Evolutionary conservation across 1,140 invertebrate species (phyloP).

Genomic region (Drosophila pectinifera): DNA sequence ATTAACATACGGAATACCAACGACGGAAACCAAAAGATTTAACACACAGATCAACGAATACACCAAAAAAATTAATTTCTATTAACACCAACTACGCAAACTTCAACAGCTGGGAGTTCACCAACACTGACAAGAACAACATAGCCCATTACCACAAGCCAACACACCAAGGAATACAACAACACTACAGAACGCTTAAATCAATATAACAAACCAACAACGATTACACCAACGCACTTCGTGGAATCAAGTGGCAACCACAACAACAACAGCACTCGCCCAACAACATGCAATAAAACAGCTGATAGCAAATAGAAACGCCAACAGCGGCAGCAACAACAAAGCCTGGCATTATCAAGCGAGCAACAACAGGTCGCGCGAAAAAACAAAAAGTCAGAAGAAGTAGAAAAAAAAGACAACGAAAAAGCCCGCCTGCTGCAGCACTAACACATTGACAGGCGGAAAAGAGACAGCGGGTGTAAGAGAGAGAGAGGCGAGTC

Average conservation of each 20-base stretch:
- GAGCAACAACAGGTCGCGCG: slow-evolving; percentile 77
- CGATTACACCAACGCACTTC: slow-evolving; percentile 6
- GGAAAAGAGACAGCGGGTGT: slow-evolving; percentile 19
- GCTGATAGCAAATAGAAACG: slow-evolving; percentile 74
- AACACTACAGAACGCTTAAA: neutral
- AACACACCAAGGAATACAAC: neutral
- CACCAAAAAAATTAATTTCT: slow-evolving; percentile 1
- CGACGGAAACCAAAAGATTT: too few species aligned
- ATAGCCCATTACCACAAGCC: neutral
- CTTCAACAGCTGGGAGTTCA: neutral
- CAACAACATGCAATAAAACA: slow-evolving; percentile 80
- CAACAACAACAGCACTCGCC: slow-evolving; percentile 46
- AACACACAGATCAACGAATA: too few species aligned
- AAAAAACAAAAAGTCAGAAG: slow-evolving; percentile 41
- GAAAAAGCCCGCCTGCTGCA: slow-evolving; percentile 79
- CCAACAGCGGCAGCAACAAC: slow-evolving; percentile 53
- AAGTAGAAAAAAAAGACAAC: slow-evolving; percentile 17
- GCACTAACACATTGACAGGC: slow-evolving; percentile 46
- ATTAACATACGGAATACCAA: too few species aligned
- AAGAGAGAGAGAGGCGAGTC: slow-evolving; percentile 56
- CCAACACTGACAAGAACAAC: neutral
- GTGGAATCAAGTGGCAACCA: slow-evolving; percentile 50
- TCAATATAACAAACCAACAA: slow-evolving; percentile 10
- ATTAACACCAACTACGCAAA: slow-evolving; percentile 2
- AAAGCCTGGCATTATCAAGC: slow-evolving; percentile 77